These are phyloP conservation scores for Parnassius glacialis DNA, from an alignment of 2,888 invertebrate species.

Conservation along the genomic window DNA sequence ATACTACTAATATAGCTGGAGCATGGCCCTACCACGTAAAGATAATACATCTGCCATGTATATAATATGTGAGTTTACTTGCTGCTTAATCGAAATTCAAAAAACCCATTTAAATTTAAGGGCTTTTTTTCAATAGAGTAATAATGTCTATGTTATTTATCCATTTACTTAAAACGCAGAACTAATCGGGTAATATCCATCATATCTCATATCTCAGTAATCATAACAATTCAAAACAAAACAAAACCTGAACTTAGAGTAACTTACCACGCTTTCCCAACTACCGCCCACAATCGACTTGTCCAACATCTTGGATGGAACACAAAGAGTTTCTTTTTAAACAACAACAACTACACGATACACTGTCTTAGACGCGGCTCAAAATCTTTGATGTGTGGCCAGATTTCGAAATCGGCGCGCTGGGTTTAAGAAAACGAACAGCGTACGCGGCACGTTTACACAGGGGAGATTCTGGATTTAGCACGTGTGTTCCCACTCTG, in stretches of 20 bases:
- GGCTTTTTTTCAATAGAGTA: no score
- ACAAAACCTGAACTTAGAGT: background rate
- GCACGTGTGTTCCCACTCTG: conserved; percentile 61
- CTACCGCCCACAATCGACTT: conserved; percentile 70
- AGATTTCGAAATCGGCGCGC: conserved; percentile 43
- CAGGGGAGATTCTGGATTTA: conserved; percentile 55
- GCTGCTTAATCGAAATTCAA: no score
- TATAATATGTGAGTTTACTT: no score
- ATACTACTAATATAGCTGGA: no score
- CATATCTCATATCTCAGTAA: no score
- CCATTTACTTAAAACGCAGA: no score
- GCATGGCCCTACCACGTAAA: no score
- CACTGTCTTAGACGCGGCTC: conserved; percentile 8
- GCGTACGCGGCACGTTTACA: conserved; percentile 57
- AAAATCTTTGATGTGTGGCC: conserved; percentile 37
- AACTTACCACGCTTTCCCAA: conserved; percentile 78
- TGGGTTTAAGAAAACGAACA: conserved; percentile 32
- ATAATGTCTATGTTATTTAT: no score
- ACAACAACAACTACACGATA: conserved; percentile 39
- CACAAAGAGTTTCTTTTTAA: conserved; percentile 43
- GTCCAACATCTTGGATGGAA: conserved; percentile 66
- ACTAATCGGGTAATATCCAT: no score
- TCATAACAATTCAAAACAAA: no score
- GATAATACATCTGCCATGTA: no score
- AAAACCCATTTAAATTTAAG: no score